Percentiles rank a stretch among this genome's conserved stretches.
These are phyloP conservation scores for Myanophis thanlyinensis DNA, from an alignment of 2,113 vertebrate genomes.

Conservation along the genomic window DNA sequence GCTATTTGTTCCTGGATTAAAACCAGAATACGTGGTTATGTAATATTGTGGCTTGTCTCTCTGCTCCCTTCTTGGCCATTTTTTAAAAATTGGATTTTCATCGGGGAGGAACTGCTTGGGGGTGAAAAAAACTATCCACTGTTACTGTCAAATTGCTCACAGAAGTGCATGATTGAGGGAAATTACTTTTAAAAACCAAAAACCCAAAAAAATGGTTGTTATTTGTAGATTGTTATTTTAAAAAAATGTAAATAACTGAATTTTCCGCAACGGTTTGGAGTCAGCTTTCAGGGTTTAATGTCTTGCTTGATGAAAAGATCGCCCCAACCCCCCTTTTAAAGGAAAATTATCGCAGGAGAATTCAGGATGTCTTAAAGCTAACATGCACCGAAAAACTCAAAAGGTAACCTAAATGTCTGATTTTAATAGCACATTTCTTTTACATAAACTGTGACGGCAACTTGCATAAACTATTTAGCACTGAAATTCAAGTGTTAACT, in stretches of 20 bases:
- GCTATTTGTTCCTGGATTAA: background rate
- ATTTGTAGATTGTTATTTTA: slow-evolving; percentile 75
- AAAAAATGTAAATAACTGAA: slow-evolving; percentile 86
- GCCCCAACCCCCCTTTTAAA: slow-evolving; percentile 86
- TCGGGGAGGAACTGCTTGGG: slow-evolving; percentile 72
- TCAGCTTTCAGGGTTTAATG: slow-evolving; percentile 96
- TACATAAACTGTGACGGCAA: slow-evolving; percentile 84
- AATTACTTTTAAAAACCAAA: slow-evolving; percentile 65
- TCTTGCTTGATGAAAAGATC: slow-evolving; percentile 93
- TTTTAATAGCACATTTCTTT: slow-evolving; percentile 90
- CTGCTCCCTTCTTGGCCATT: slow-evolving; percentile 30
- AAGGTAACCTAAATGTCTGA: slow-evolving; percentile 99
- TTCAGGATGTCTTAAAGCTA: slow-evolving; percentile 97
- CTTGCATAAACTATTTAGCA: slow-evolving; percentile 73
- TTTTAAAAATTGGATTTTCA: slow-evolving; percentile 41
- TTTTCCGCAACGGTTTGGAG: slow-evolving; percentile 91
- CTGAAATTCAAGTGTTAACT: slow-evolving; percentile 67
- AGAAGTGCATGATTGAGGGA: slow-evolving; percentile 68
- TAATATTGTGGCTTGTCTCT: slow-evolving; percentile 36
- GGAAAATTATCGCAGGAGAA: slow-evolving; percentile 94
- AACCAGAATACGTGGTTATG: background rate
- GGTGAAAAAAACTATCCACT: slow-evolving; percentile 71
- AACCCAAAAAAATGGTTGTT: slow-evolving; percentile 63
- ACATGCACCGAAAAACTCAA: slow-evolving; percentile 89
- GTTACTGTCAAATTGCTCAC: slow-evolving; percentile 57